Evolutionary conservation across 2,797 vertebrate genomes (phyloP), one percentile per base, ranked within the genome.

Genomic region (Gymnothorax reevesii): DNA sequence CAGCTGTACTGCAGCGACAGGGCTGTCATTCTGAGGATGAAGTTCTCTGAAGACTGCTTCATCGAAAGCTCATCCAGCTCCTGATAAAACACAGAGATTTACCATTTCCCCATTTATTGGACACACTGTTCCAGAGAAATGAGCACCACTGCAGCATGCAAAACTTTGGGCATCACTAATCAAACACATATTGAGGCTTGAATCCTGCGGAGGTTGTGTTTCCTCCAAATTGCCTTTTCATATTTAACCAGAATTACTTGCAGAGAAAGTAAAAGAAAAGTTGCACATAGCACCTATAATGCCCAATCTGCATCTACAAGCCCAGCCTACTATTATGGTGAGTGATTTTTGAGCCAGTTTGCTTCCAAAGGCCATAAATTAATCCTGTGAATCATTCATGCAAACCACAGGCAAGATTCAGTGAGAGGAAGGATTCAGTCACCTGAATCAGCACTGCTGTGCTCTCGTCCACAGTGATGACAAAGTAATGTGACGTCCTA

Each of bases 371-470:
- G 59, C 9, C 59, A 15, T 60, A 12, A 60, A 12, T 60, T 60
- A 3, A 10, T 60, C 17, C 12, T 60, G 3, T 60, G 59, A 15
- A 69, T 10, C 49, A 42, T 15, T 8, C 15, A 71, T 15, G 10
- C 59, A 60, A 60, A 60, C 59, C 33, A 42, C 33, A 42, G 33
- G 33, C 33, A 42, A 15, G 10, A 49, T 77, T 77, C 33, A 42
- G 5, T 77, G 73, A 62, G 79, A 4, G 15, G 12, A 62, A 27
- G n/a, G 55, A n/a, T 6, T 15, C 25, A 8, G 0, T 42, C 94
- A 99, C 98, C 98, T 99, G 98, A 88, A 98, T 92, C 88, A 98
- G 59, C 57, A 99, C 64, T 8, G 95, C 95, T 0, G 97, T 98
- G 79, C 92, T 90, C 91, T 97, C 97, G 88, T 99, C 97, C 88